phyloP scores from a whole-genome alignment of 2,113 vertebrate species.

The Vulpes vulpes region DNA sequence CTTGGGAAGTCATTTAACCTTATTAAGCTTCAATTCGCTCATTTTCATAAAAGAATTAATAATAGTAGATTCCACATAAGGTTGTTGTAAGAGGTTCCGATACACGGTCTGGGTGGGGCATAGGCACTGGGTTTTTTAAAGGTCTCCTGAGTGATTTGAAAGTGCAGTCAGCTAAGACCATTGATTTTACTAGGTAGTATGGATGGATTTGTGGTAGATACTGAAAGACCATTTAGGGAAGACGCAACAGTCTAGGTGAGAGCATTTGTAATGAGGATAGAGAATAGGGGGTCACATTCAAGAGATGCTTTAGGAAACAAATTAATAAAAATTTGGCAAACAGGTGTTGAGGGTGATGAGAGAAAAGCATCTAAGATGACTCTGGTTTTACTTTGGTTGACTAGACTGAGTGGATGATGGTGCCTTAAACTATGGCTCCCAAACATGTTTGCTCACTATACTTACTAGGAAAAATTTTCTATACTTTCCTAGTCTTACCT shows the following conservation, averaged over 20 bases:
- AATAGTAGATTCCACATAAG: not conserved
- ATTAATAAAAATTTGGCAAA: not conserved
- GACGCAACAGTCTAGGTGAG: not conserved
- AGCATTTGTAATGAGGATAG: not conserved
- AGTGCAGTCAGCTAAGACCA: not conserved
- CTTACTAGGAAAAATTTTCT: not conserved
- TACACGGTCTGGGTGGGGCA: not conserved
- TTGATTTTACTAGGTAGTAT: not conserved
- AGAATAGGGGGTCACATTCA: not conserved
- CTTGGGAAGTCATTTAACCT: not conserved
- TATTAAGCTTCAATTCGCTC: not conserved
- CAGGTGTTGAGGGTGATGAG: not conserved
- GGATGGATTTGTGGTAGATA: not conserved
- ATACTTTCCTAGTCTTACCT: not conserved
- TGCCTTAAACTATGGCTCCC: not conserved
- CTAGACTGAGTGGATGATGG: not conserved
- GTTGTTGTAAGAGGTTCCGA: not conserved
- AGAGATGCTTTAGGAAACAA: not conserved
- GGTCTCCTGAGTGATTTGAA: not conserved
- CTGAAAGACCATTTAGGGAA: not conserved
- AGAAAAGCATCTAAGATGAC: not conserved
- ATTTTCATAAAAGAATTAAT: not conserved
- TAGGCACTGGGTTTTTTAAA: not conserved
- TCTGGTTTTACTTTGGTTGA: not conserved
- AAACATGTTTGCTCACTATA: not conserved